A percentile compares a stretch with the other conserved stretches of the same genome.
Conservation (phyloP, 2,113 vertebrate genomes). For the Arothron firmamentum region DNA sequence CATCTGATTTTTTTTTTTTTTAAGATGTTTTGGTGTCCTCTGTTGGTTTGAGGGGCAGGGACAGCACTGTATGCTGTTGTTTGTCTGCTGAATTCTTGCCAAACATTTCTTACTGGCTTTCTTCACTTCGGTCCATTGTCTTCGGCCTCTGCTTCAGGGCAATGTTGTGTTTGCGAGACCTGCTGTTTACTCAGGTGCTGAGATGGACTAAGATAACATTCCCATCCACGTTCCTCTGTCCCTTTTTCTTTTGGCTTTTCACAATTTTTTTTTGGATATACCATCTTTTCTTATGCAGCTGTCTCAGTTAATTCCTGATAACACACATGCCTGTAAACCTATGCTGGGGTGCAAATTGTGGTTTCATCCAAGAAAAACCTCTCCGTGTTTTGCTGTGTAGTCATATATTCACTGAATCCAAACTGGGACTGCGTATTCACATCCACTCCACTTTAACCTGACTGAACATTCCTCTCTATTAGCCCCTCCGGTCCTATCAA, state of each 20-base stretch:
- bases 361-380: no score
- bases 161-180: slow-evolving; percentile 58
- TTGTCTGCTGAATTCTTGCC: slow-evolving; percentile 49
- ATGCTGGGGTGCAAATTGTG: no score
- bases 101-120: slow-evolving; percentile 21
- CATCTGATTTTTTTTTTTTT: not conserved
- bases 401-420: slow-evolving; percentile 39
- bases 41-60: not conserved
- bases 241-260: slow-evolving; percentile 9
- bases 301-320: no score
- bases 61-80: slow-evolving; percentile 22
- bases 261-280: not conserved
- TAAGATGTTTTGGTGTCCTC: not conserved
- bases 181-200: slow-evolving; percentile 77
- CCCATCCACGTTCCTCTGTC: slow-evolving; percentile 14
- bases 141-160: slow-evolving; percentile 38
- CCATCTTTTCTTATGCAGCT: not conserved
- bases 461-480: slow-evolving; percentile 56
- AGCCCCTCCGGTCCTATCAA: slow-evolving; percentile 52
- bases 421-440: slow-evolving; percentile 20
- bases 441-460: slow-evolving; percentile 50
- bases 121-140: slow-evolving; percentile 40
- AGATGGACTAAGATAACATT: slow-evolving; percentile 53
- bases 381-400: not conserved
- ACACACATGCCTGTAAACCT: no score